Percentiles rank a stretch among this genome's conserved stretches.
phyloP scores from a whole-genome alignment of 2,797 vertebrate genomes.

The Margarornis squamiger region DNA sequence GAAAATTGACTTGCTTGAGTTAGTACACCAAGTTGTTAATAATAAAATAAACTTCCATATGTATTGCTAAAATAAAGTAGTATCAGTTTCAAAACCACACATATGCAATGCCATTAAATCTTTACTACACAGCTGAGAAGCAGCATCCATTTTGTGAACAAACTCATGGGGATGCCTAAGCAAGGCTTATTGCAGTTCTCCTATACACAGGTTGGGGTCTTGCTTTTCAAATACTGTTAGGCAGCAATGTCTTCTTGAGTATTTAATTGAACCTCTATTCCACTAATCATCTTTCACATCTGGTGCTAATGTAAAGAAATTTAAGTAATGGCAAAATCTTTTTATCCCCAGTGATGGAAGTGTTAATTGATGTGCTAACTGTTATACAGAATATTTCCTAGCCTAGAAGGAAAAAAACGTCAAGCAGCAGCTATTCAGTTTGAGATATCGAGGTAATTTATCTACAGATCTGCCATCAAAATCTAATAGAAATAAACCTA shows the following conservation, averaged over 20 bases:
- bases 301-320: constrained; percentile 2
- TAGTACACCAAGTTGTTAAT: not conserved
- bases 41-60: not conserved
- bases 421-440: not conserved
- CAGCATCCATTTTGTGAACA: not conserved
- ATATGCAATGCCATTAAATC: not conserved
- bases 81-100: not conserved
- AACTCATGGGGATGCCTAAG: not conserved
- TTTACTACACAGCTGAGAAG: not conserved
- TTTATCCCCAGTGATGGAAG: not conserved
- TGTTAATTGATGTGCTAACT: not conserved
- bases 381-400: not conserved
- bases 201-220: not conserved
- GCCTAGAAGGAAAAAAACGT: not conserved
- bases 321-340: not conserved
- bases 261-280: constrained; percentile 3
- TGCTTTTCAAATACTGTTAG: not conserved
- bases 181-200: not conserved
- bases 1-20: not conserved
- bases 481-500: constrained; percentile 6
- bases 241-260: not conserved
- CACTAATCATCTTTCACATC: not conserved
- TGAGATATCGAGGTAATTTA: not conserved
- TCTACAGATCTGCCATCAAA: not conserved
- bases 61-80: not conserved